Conservation (phyloP, 2,113 vertebrate genomes). For the Tyto alba region DNA sequence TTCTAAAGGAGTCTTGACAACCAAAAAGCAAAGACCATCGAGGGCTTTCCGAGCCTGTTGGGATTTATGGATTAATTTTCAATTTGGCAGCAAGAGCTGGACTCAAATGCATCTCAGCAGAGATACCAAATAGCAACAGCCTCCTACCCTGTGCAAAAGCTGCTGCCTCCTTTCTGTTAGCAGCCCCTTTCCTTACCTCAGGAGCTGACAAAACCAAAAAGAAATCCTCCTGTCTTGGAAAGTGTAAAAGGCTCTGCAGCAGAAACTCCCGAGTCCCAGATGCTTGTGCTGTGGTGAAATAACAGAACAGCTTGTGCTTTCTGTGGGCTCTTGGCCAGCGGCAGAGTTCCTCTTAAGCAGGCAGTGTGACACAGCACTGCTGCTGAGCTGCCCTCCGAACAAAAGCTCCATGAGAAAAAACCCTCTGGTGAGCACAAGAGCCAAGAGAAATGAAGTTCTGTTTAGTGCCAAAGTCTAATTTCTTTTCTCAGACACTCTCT, state of each 20-base stretch:
- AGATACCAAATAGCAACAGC: neutral
- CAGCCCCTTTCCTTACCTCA: neutral
- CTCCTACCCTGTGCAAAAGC: neutral
- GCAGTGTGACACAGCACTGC: neutral
- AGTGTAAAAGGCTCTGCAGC: neutral
- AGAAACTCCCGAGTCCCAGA: neutral
- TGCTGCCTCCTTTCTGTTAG: neutral
- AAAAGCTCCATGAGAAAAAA: neutral
- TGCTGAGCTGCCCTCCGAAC: neutral
- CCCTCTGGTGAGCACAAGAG: neutral
- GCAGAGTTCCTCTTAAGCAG: neutral
- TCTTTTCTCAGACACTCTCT: neutral
- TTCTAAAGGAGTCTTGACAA: neutral
- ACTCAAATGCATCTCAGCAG: neutral
- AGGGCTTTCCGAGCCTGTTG: neutral
- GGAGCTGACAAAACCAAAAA: neutral
- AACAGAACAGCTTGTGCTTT: neutral
- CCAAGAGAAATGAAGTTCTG: neutral
- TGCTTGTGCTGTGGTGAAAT: neutral
- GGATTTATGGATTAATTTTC: conserved; percentile 29
- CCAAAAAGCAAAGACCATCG: neutral
- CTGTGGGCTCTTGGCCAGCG: neutral
- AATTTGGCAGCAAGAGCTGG: neutral
- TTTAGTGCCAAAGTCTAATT: neutral
- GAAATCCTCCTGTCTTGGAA: neutral